phyloP scores from a whole-genome alignment of 2,888 invertebrate species.

The Celastrina argiolus region DNA sequence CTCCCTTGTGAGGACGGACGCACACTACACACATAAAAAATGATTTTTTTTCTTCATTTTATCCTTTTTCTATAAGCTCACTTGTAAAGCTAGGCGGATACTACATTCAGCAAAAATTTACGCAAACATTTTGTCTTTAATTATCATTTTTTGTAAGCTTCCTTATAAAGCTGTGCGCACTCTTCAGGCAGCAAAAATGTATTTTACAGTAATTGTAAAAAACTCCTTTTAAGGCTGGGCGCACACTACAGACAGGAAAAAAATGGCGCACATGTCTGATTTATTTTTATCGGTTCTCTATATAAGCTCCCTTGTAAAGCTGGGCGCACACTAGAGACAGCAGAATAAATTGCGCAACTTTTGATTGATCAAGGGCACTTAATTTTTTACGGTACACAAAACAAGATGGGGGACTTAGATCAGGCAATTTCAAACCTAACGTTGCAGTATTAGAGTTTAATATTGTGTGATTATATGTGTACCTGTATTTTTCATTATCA shows the following conservation, averaged over 20 bases:
- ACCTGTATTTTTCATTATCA: not conserved
- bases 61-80: too few species aligned
- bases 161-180: too few species aligned
- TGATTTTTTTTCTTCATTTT: too few species aligned
- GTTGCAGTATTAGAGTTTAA: not conserved
- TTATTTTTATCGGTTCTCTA: too few species aligned
- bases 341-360: constrained; percentile 24
- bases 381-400: constrained; percentile 25
- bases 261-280: too few species aligned
- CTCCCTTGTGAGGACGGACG: not conserved
- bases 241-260: too few species aligned
- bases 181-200: too few species aligned
- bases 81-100: too few species aligned
- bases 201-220: too few species aligned
- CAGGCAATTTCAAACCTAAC: not conserved
- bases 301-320: not conserved
- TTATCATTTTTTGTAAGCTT: too few species aligned
- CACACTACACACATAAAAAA: constrained; percentile 18
- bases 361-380: constrained; percentile 24
- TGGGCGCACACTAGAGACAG: constrained; percentile 7
- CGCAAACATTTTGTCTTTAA: too few species aligned
- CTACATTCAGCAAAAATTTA: too few species aligned
- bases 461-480: not conserved
- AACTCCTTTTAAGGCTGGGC: not conserved
- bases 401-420: constrained; percentile 4